Conservation (phyloP, 2,888 invertebrate genomes). For the Ommatoiulus sabulosus region DNA sequence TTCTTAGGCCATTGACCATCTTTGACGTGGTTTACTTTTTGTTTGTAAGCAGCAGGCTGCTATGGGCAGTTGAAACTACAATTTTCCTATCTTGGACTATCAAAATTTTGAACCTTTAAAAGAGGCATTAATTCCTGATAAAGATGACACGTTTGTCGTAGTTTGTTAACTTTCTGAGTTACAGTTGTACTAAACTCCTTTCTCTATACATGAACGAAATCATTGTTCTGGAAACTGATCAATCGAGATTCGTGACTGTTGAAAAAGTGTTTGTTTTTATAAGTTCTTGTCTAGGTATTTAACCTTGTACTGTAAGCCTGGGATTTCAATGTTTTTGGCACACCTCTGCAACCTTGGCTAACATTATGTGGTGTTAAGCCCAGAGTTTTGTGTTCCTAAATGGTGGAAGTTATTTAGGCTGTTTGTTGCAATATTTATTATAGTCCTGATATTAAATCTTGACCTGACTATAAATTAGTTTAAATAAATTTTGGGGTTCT, state of each 20-base stretch:
- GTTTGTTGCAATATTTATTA: too few relatives aligned
- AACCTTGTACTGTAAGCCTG: background rate
- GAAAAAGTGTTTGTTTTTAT: slow-evolving; percentile 28
- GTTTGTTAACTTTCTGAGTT: background rate
- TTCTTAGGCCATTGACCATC: background rate
- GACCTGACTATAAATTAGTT: too few relatives aligned
- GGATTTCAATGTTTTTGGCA: slow-evolving; percentile 13
- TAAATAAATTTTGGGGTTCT: too few relatives aligned
- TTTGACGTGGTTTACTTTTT: background rate
- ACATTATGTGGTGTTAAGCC: background rate
- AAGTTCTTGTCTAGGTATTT: background rate
- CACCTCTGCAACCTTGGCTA: background rate
- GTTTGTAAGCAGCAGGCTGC: background rate
- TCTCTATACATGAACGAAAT: background rate
- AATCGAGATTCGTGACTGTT: background rate
- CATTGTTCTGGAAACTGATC: background rate
- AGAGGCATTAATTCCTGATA: background rate
- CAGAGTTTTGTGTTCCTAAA: background rate
- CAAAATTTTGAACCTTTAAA: background rate
- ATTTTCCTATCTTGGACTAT: background rate
- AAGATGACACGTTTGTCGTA: background rate
- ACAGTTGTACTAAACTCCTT: background rate
- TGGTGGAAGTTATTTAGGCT: background rate
- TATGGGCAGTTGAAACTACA: background rate
- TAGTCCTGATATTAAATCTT: too few relatives aligned